Evolutionary conservation across 2,797 vertebrate genomes (phyloP), one percentile per base, ranked within the genome.

Genomic region (Syngnathus rostellatus): DNA sequence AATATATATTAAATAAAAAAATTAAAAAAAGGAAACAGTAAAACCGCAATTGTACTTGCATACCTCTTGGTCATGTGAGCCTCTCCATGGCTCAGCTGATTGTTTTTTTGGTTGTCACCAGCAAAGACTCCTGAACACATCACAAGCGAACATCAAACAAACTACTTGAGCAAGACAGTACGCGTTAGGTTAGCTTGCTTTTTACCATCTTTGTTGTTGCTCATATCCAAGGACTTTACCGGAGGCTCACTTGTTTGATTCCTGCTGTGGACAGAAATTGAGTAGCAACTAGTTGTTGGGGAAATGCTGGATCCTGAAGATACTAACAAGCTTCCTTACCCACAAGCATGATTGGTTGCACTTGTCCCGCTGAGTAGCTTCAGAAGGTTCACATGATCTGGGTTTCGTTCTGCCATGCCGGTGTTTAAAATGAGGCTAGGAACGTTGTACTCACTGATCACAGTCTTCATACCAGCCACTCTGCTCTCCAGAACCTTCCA

Each of bases 401-500:
- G 85, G 73, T 92, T 90, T 59, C 41, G 63, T 46, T 80, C 70
- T 0, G 80, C 92, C 85, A 89, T 85, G n/a, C 90, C 89, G 0
- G 88, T 86, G 37, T 65, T 84, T 31, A 91, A 63, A 74, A 93
- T 89, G 82, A 88, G 87, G 0, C 82, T 60, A 69, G 78, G 87
- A 48, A 92, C 75, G 6, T 72, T 89, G 75, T 91, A 85, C 19
- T 92, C 89, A 0, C 89, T 88, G 63, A 92, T 91, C n/a, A 72
- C 19, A 0, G 82, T 85, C 79, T 86, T 91, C 66, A 85, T 73
- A 6, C 87, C 87, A 0, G 89, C 83, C 3, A 90, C 25, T n/a
- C 76, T 74, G 0, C 77, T 87, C 65, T 89, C 72, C 6, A 79
- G 76, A 10, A 91, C 84, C 92, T 93, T 8, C 19, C 16, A 39